These are phyloP conservation scores for Drosophila ficusphila DNA, from an alignment of 1,140 invertebrate species.

Conservation along the genomic window DNA sequence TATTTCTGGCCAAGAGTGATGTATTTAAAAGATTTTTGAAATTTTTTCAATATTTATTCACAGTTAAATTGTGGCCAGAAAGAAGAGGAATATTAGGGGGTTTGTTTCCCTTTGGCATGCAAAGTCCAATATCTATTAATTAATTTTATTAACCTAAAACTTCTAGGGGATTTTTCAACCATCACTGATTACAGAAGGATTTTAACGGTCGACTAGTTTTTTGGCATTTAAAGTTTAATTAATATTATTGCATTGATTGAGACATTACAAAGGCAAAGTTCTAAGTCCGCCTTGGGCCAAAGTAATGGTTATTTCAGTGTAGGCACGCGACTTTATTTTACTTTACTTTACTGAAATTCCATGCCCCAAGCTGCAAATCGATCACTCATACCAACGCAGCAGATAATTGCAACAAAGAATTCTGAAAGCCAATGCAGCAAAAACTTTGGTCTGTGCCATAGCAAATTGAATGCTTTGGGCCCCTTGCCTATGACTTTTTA, in stretches of 20 bases:
- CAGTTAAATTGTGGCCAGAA: too few species aligned
- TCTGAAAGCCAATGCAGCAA: slow-evolving; percentile 30
- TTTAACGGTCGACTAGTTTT: slow-evolving; percentile 7
- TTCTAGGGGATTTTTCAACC: too few species aligned
- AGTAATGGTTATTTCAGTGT: slow-evolving; percentile 44
- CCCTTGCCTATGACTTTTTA: slow-evolving; percentile 64
- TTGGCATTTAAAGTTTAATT: slow-evolving; percentile 20
- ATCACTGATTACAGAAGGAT: slow-evolving; percentile 4
- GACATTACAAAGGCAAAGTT: slow-evolving; percentile 33
- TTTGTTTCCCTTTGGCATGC: too few species aligned
- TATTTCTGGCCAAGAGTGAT: too few species aligned
- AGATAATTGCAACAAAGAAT: slow-evolving; percentile 46
- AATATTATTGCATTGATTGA: slow-evolving; percentile 34
- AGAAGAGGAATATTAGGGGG: too few species aligned
- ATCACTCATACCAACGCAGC: slow-evolving; percentile 1
- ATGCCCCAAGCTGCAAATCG: slow-evolving; percentile 28
- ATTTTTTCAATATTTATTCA: not conserved
- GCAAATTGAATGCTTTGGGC: slow-evolving; percentile 53
- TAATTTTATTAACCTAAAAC: too few species aligned
- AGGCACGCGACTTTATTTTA: slow-evolving; percentile 58
- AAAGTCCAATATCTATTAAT: too few species aligned
- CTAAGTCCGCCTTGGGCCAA: slow-evolving; percentile 25
- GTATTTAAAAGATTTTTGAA: not conserved
- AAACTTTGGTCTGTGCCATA: slow-evolving; percentile 15
- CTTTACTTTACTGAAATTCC: slow-evolving; percentile 17